Percentiles rank a stretch among this genome's conserved stretches.
phyloP scores from a whole-genome alignment of 2,113 vertebrate genomes.

The Ctenomys sociabilis region DNA sequence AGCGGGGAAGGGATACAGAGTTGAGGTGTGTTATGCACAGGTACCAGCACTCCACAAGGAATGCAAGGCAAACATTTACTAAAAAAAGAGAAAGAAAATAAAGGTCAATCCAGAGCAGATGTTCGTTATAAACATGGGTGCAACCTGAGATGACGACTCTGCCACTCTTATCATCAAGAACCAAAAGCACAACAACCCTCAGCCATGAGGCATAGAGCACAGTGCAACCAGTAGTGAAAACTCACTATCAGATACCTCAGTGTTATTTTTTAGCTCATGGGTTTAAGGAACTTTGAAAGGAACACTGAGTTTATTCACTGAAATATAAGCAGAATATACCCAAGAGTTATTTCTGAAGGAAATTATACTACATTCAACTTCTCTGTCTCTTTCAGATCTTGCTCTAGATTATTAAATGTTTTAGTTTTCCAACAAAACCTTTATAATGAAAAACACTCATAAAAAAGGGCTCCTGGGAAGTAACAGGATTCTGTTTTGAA shows the following conservation, averaged over 20 bases:
- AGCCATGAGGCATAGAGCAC: not conserved
- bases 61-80: not conserved
- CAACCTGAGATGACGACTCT: not conserved
- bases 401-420: not conserved
- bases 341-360: slow-evolving; percentile 20
- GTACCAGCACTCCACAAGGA: not conserved
- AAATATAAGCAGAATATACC: slow-evolving; percentile 35
- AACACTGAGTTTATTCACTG: not conserved
- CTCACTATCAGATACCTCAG: not conserved
- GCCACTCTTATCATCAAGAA: not conserved
- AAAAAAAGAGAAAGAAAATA: not conserved
- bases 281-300: slow-evolving; percentile 42
- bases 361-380: not conserved
- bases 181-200: not conserved
- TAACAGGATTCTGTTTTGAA: not conserved
- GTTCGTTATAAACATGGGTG: not conserved
- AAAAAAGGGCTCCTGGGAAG: not conserved
- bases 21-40: not conserved
- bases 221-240: not conserved
- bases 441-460: slow-evolving; percentile 49
- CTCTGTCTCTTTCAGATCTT: not conserved
- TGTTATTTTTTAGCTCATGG: not conserved
- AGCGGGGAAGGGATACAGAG: not conserved
- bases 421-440: not conserved
- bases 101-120: not conserved